A percentile compares a stretch with the other conserved stretches of the same genome.
Conservation (phyloP, 2,888 invertebrate genomes). For the Trichogramma evanescens region DNA sequence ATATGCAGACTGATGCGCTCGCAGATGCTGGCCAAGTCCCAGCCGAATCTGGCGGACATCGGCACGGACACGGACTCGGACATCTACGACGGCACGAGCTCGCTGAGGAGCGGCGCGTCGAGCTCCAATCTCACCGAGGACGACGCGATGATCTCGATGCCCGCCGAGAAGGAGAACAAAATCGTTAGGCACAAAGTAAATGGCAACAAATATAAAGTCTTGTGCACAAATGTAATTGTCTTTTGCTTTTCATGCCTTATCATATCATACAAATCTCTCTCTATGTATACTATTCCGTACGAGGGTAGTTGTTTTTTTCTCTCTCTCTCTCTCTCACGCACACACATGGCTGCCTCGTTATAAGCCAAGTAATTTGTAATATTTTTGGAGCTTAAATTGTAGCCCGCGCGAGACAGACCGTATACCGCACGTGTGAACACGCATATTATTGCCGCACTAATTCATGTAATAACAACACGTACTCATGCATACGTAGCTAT, state of each 20-base stretch:
- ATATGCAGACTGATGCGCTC: constrained; percentile 43
- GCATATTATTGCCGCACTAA: too few species aligned
- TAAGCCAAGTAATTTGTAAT: too few species aligned
- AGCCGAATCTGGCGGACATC: constrained; percentile 46
- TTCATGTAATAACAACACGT: too few species aligned
- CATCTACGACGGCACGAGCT: constrained; percentile 40
- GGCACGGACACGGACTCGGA: constrained; percentile 42
- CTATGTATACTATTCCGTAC: too few species aligned
- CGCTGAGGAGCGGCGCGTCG: constrained; percentile 39
- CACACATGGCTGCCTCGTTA: too few species aligned
- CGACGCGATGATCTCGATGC: constrained; percentile 20
- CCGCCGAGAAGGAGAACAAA: constrained; percentile 34
- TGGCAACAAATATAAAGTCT: not conserved
- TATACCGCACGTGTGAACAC: too few species aligned
- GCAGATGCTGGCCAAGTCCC: constrained; percentile 46
- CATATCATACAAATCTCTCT: too few species aligned
- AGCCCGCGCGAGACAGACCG: too few species aligned
- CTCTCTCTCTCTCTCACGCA: too few species aligned
- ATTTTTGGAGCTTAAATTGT: too few species aligned
- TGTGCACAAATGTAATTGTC: not conserved
- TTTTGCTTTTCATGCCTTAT: not conserved
- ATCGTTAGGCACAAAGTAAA: constrained; percentile 37
- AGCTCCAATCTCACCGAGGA: constrained; percentile 41
- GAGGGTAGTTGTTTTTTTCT: too few species aligned
- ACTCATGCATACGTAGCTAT: too few species aligned